A percentile compares a stretch with the other conserved stretches of the same genome.
Conservation (phyloP, 2,113 vertebrate genomes). For the Litocranius walleri region DNA sequence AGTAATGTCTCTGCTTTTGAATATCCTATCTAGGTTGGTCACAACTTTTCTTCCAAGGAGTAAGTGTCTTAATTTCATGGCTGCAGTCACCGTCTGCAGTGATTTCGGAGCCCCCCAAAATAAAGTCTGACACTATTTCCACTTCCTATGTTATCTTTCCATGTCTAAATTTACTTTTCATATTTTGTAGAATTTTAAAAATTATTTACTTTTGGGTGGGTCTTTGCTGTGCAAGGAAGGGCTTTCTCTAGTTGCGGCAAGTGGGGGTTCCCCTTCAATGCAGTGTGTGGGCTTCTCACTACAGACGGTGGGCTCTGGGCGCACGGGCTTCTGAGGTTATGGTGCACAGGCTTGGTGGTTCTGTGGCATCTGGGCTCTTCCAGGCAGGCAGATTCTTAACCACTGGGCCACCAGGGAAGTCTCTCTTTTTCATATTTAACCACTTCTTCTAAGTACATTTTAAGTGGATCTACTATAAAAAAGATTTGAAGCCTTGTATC, state of each 20-base stretch:
- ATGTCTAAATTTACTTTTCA: not conserved
- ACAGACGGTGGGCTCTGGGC: not conserved
- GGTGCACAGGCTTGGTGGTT: not conserved
- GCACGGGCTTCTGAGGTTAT: rapidly evolving
- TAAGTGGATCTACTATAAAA: not conserved
- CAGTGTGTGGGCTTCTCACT: not conserved
- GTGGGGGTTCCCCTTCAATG: not conserved
- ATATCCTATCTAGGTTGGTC: too few relatives aligned
- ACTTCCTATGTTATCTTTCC: not conserved
- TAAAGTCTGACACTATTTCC: too few relatives aligned
- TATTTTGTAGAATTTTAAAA: not conserved
- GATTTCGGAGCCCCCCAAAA: too few relatives aligned
- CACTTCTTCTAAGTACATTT: not conserved
- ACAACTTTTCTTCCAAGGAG: too few relatives aligned
- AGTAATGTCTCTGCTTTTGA: too few relatives aligned
- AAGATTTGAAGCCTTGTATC: not conserved
- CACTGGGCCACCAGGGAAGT: not conserved
- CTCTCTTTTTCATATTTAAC: not conserved
- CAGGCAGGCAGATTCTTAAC: not conserved
- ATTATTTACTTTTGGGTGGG: not conserved
- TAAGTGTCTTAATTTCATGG: too few relatives aligned
- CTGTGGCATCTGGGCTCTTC: not conserved
- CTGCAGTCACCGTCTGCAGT: too few relatives aligned
- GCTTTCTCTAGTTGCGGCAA: not conserved
- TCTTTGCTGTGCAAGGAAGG: not conserved